A percentile compares a stretch with the other conserved stretches of the same genome.
phyloP scores from a whole-genome alignment of 2,888 invertebrate species.

The Chaetoderma sp. region DNA sequence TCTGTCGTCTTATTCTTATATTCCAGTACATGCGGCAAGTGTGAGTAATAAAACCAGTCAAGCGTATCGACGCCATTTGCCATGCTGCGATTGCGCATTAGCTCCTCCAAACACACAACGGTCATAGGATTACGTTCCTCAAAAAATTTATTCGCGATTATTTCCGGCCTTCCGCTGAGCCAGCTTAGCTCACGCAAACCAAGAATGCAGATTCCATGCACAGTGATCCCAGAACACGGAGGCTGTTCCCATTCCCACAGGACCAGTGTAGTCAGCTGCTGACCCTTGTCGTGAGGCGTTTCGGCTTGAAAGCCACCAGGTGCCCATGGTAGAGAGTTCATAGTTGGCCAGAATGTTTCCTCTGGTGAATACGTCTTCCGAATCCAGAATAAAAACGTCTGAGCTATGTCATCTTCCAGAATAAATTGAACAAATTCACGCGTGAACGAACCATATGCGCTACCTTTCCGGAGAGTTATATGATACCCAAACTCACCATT shows the following conservation, averaged over 20 bases:
- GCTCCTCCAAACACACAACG: conserved; percentile 46
- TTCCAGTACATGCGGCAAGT: too few relatives aligned
- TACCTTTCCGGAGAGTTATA: conserved; percentile 59
- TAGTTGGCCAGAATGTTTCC: conserved; percentile 67
- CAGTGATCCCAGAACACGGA: too few relatives aligned
- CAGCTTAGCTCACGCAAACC: conserved; percentile 48
- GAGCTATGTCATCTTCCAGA: conserved; percentile 47
- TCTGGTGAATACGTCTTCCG: conserved; percentile 62
- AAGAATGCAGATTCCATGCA: conserved; percentile 54
- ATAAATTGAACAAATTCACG: conserved; percentile 62
- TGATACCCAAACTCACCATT: conserved; percentile 40
- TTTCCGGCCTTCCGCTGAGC: conserved; percentile 37
- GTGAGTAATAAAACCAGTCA: too few relatives aligned
- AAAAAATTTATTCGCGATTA: conserved; percentile 59
- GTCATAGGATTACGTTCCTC: conserved; percentile 46
- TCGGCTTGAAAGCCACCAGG: too few relatives aligned
- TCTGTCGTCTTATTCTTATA: too few relatives aligned
- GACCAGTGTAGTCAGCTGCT: too few relatives aligned
- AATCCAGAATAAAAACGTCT: conserved; percentile 61
- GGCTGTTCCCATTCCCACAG: too few relatives aligned
- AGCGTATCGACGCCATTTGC: too few relatives aligned
- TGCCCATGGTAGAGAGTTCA: conserved; percentile 59
- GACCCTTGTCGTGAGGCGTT: too few relatives aligned
- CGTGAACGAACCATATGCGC: conserved; percentile 66
- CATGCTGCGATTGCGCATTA: conserved; percentile 32